Percentiles rank a stretch among this genome's conserved stretches.
Conservation (phyloP, 2,113 vertebrate genomes). For the Crotalus viridis region DNA sequence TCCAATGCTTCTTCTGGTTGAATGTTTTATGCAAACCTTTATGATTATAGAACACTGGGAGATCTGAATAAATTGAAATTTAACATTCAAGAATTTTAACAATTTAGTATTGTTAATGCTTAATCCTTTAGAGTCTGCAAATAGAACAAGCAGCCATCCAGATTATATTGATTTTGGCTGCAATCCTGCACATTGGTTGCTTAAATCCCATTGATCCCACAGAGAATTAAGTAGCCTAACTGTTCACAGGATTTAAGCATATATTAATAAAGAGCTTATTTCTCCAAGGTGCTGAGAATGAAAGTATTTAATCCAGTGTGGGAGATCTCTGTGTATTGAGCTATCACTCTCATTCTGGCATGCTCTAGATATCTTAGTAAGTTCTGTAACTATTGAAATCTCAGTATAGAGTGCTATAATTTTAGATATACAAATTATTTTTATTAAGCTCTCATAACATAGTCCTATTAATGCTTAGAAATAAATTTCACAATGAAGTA, state of each 20-base stretch:
- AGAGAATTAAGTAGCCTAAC: slow-evolving; percentile 11
- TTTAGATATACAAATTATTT: neutral
- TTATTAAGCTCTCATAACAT: neutral
- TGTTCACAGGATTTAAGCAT: neutral
- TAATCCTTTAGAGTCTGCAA: neutral
- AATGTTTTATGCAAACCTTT: slow-evolving; percentile 20
- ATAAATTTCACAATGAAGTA: neutral
- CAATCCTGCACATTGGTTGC: neutral
- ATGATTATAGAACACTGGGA: slow-evolving; percentile 34
- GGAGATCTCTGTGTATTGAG: neutral
- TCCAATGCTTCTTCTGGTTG: neutral
- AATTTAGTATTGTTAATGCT: slow-evolving; percentile 21
- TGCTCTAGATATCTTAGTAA: neutral
- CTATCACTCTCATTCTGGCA: neutral
- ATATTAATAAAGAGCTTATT: slow-evolving; percentile 4
- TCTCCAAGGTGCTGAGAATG: neutral
- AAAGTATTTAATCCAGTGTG: neutral
- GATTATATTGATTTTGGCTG: slow-evolving; percentile 15
- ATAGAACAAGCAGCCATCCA: slow-evolving; percentile 18
- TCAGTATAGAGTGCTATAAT: neutral
- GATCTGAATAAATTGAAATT: slow-evolving; percentile 29
- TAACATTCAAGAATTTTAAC: slow-evolving; percentile 16
- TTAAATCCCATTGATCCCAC: slow-evolving; percentile 7
- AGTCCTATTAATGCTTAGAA: neutral
- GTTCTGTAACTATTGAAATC: neutral